phyloP scores from a whole-genome alignment of 2,113 vertebrate genomes.

The Tautogolabrus adspersus region DNA sequence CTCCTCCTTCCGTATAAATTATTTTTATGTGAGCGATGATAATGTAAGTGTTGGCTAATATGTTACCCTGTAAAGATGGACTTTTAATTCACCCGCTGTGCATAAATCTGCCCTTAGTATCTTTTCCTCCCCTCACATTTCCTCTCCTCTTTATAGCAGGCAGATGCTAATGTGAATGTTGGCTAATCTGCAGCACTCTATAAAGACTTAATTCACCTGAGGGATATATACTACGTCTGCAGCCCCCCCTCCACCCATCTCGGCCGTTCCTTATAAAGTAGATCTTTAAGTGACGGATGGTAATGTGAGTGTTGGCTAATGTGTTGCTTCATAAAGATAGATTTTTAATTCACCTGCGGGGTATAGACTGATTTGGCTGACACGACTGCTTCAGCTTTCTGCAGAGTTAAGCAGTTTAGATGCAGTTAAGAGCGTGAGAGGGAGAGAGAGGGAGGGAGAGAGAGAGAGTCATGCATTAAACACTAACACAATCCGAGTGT shows the following conservation, averaged over 20 bases:
- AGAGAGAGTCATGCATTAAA: slow-evolving; percentile 19
- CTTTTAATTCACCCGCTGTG: slow-evolving; percentile 50
- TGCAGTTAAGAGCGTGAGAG: slow-evolving; percentile 8
- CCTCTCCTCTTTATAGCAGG: slow-evolving; percentile 33
- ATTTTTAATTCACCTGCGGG: slow-evolving; percentile 76
- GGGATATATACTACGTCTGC: slow-evolving; percentile 46
- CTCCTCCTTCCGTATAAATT: slow-evolving; percentile 32
- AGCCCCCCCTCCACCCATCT: neutral
- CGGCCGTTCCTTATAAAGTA: slow-evolving; percentile 33
- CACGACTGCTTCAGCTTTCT: slow-evolving; percentile 42
- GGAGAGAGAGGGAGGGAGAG: neutral
- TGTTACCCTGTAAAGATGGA: slow-evolving; percentile 67
- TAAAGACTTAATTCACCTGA: slow-evolving; percentile 67
- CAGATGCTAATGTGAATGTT: slow-evolving; percentile 66
- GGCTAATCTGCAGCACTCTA: slow-evolving; percentile 59
- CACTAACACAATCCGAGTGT: neutral
- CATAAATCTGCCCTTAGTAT: slow-evolving; percentile 62
- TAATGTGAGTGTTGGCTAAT: slow-evolving; percentile 80
- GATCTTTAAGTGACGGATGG: slow-evolving; percentile 69
- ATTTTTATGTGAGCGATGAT: slow-evolving; percentile 66
- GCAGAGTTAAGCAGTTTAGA: slow-evolving; percentile 55
- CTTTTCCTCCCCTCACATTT: slow-evolving; percentile 9
- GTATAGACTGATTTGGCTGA: slow-evolving; percentile 60
- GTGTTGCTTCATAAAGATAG: slow-evolving; percentile 74
- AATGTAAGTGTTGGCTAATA: slow-evolving; percentile 79